These are phyloP conservation scores for Hirtodrosophila histrioides DNA, from an alignment of 2,888 invertebrate genomes.

Conservation along the genomic window DNA sequence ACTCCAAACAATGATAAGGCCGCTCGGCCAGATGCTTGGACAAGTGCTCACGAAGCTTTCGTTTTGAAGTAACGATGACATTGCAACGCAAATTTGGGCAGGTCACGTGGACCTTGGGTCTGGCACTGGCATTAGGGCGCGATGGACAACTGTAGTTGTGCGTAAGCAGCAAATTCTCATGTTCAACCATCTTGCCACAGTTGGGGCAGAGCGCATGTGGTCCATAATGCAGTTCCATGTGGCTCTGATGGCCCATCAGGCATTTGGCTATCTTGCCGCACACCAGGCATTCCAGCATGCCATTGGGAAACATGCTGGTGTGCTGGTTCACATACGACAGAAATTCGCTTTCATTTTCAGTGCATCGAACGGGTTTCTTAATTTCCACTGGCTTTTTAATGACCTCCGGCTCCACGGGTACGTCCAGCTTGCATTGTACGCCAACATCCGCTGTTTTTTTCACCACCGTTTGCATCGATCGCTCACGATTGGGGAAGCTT, in stretches of 20 bases:
- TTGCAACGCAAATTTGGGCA: conserved; percentile 69
- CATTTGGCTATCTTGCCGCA: conserved; percentile 70
- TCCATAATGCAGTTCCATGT: conserved; percentile 67
- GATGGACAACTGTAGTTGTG: conserved; percentile 55
- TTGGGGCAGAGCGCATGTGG: conserved; percentile 55
- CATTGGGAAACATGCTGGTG: conserved; percentile 55
- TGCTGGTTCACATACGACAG: conserved; percentile 45
- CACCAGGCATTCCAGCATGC: conserved; percentile 61
- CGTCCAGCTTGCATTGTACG: conserved; percentile 60
- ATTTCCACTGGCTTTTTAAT: conserved; percentile 4
- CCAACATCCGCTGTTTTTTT: conserved; percentile 28
- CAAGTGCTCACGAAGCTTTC: conserved; percentile 62
- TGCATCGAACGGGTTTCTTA: no score
- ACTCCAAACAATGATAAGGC: conserved; percentile 58
- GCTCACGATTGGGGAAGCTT: conserved; percentile 19
- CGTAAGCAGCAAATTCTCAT: conserved; percentile 30
- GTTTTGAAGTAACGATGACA: conserved; percentile 41
- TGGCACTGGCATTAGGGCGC: neutral
- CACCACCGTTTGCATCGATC: conserved; percentile 29
- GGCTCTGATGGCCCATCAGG: conserved; percentile 41
- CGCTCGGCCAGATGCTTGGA: conserved; percentile 33
- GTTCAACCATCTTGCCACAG: conserved; percentile 58
- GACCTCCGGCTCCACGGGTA: conserved; percentile 1
- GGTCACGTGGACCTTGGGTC: conserved; percentile 23
- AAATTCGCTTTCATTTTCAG: conserved; percentile 12